phyloP scores from a whole-genome alignment of 2,113 vertebrate species.

The Orthonyx spaldingii region DNA sequence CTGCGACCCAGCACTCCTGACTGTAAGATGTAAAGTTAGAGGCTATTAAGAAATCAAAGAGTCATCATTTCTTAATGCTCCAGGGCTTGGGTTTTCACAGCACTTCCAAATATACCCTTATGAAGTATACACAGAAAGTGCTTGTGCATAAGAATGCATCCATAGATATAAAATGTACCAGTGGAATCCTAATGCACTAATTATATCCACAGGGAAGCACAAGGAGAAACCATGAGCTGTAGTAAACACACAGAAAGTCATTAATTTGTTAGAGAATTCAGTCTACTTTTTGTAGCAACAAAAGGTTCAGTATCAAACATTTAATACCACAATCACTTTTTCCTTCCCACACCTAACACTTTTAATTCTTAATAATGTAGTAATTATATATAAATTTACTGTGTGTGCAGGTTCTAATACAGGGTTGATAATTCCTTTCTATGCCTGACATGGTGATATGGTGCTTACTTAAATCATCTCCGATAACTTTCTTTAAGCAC shows the following conservation, averaged over 20 bases:
- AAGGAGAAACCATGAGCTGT: neutral
- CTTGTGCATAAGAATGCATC: neutral
- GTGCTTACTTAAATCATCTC: neutral
- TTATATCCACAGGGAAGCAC: neutral
- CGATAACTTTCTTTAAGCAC: conserved; percentile 28
- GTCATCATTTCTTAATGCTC: neutral
- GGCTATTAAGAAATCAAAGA: neutral
- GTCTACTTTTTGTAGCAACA: neutral
- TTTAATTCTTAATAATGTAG: neutral
- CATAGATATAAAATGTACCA: neutral
- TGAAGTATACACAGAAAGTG: neutral
- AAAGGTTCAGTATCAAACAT: neutral
- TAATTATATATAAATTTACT: neutral
- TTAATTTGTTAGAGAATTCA: neutral
- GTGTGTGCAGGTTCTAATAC: neutral
- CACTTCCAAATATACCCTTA: neutral
- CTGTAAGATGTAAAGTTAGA: neutral
- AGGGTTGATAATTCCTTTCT: neutral
- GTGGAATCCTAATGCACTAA: neutral
- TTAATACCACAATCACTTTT: neutral
- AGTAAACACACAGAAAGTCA: neutral
- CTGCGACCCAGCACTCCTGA: neutral
- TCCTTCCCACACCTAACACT: neutral
- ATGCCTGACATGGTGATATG: neutral
- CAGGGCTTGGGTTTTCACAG: neutral